Percentiles rank a stretch among this genome's conserved stretches.
These are phyloP conservation scores for Pelagia noctiluca DNA, from an alignment of 30 jellyfish, hydroid and myxozoan genomes.

Conservation along the genomic window DNA sequence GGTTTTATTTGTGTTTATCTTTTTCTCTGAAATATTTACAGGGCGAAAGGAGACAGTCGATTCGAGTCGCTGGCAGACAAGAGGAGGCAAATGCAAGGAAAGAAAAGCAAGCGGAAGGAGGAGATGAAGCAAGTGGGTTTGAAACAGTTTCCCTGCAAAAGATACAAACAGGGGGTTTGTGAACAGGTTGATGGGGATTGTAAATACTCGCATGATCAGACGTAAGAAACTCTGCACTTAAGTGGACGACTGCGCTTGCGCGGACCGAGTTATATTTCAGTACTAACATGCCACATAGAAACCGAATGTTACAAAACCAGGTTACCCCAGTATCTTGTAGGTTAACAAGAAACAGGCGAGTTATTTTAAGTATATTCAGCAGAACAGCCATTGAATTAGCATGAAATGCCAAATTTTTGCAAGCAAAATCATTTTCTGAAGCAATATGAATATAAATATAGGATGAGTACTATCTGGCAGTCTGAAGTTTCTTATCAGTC, in stretches of 20 bases:
- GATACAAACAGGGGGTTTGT: constrained; percentile 78
- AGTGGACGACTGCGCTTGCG: neutral
- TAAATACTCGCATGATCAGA: constrained; percentile 67
- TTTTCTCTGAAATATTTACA: constrained; percentile 7
- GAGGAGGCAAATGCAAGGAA: constrained; percentile 83
- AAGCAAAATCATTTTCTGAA: no score
- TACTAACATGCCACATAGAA: no score
- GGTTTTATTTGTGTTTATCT: neutral
- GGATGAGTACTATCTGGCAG: no score
- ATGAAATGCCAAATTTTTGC: no score
- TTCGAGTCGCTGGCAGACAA: constrained; percentile 78
- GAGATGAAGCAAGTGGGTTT: neutral
- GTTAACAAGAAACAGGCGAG: no score
- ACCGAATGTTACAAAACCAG: no score
- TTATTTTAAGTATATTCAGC: no score
- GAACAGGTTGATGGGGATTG: constrained; percentile 73
- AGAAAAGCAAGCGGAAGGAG: constrained; percentile 53
- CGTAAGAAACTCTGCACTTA: neutral
- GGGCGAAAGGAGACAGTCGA: constrained; percentile 70
- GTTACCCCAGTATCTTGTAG: no score
- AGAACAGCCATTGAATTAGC: no score
- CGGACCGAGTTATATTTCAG: no score
- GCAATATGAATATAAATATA: no score
- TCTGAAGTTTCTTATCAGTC: no score
- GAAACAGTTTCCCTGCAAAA: constrained; percentile 87